Conservation (phyloP, 1,140 invertebrate genomes). For the Diabrotica undecimpunctata region DNA sequence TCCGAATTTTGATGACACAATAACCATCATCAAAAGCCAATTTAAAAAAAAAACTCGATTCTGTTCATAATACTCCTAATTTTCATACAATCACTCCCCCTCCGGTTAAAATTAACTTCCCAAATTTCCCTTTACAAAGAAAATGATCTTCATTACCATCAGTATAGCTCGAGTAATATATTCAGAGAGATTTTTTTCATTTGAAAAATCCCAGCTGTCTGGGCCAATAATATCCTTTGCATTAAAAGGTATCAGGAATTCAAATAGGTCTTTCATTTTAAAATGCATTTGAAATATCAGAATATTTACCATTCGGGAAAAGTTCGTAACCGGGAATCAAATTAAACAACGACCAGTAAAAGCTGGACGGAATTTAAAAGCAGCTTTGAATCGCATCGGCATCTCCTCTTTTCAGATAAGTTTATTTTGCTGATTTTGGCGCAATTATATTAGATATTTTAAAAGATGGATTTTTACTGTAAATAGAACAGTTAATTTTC, state of each 20-base stretch:
- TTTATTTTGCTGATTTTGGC: neutral
- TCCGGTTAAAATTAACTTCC: too few species aligned
- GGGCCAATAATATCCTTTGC: neutral
- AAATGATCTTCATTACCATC: neutral
- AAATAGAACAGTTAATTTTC: too few species aligned
- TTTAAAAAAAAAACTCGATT: too few species aligned
- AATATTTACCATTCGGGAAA: constrained; percentile 18
- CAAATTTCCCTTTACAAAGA: neutral
- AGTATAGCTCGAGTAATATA: neutral
- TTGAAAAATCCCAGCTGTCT: neutral
- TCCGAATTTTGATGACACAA: too few species aligned
- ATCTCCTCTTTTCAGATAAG: neutral
- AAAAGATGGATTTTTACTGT: too few species aligned
- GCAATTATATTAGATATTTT: neutral
- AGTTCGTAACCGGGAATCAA: constrained; percentile 18
- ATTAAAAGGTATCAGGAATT: constrained; percentile 13
- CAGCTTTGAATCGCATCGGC: constrained; percentile 4
- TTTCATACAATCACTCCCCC: too few species aligned
- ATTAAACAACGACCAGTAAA: constrained; percentile 15
- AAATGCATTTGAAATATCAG: constrained; percentile 8
- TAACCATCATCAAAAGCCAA: too few species aligned
- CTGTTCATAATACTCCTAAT: too few species aligned
- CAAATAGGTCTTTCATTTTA: constrained; percentile 6
- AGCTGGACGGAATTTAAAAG: constrained; percentile 15
- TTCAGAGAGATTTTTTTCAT: neutral